phyloP scores from a whole-genome alignment of 2,888 invertebrate genomes.

The Laothoe populi region DNA sequence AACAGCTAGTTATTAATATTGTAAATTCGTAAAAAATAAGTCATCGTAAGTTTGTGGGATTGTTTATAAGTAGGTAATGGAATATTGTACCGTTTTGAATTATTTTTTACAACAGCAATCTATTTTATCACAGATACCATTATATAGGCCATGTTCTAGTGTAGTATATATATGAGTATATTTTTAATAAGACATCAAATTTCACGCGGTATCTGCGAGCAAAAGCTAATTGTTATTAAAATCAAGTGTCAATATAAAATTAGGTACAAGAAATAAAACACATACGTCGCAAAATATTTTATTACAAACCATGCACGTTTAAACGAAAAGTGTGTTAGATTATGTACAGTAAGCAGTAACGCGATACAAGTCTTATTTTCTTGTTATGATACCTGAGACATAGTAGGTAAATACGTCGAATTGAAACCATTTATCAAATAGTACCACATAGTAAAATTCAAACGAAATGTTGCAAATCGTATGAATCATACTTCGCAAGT shows the following conservation, averaged over 20 bases:
- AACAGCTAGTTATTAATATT: too few relatives aligned
- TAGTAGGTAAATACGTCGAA: constrained; percentile 30
- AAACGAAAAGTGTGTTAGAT: background rate
- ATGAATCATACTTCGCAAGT: constrained; percentile 56
- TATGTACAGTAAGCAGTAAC: constrained; percentile 26
- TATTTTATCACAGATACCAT: too few relatives aligned
- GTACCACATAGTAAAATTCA: constrained; percentile 38
- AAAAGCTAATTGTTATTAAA: too few relatives aligned
- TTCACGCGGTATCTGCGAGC: too few relatives aligned
- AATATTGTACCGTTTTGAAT: too few relatives aligned
- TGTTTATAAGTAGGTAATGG: too few relatives aligned
- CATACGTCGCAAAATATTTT: background rate
- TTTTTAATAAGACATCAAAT: too few relatives aligned
- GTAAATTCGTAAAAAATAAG: too few relatives aligned
- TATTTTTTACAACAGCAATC: too few relatives aligned
- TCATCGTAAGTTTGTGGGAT: too few relatives aligned
- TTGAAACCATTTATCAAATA: constrained; percentile 39
- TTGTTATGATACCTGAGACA: constrained; percentile 41
- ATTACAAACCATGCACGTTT: constrained; percentile 13
- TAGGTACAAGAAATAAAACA: background rate
- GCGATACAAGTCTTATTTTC: constrained; percentile 38
- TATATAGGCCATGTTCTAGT: too few relatives aligned
- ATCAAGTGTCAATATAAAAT: background rate
- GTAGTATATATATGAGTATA: too few relatives aligned
- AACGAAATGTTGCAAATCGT: constrained; percentile 46